Evolutionary conservation across 2,797 vertebrate species (phyloP), one percentile per base, ranked within the genome.

Genomic region (Botia kubotai): DNA sequence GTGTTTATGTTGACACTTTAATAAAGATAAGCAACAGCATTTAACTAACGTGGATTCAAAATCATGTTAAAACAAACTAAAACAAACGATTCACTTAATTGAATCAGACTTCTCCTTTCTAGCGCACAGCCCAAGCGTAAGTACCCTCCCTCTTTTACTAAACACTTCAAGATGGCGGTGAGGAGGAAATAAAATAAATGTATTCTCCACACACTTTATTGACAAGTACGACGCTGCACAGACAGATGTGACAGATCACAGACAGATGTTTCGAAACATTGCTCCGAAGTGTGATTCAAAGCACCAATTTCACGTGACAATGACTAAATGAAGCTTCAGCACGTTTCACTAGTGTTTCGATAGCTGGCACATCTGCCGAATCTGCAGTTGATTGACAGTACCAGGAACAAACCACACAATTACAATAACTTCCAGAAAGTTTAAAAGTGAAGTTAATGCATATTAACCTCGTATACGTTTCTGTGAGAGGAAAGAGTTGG

Each of bases 131-230:
- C 63, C 72, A 67, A 13, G 21, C 26, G 55, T 76, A 80, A 70
- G 29, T 48, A 39, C 55, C 78, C 6, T 33, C n/a, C 29, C 53
- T 43, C 57, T 19, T n/a, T 79, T 52, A 46, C 23, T 26, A 58
- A 19, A 6, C 23, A 60, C 36, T 48, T 26, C 60, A 77, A 82
- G 5, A 77, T 82, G 80, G 80, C 46, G 79, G 63, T 4, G 2
- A 60, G 26, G 6, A 36, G 17, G 17, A 39, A 19, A 33, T 33
- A 0, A 43, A 14, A 36, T 17, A 21, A 50, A 70, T 14, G 23
- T 23, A 6, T 50, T 46, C 5, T 67, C 1, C 33, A 33, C 16
- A 67, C 21, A 48, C 58, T 74, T 58, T 33, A 53, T n/a, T 19
- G 23, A 8, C 39, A 43, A 43, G 39, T 43, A 8, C 10, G 8